A percentile compares a stretch with the other conserved stretches of the same genome.
Evolutionary conservation across 2,113 vertebrate genomes (phyloP).

Genomic region (Anser brachyrhynchus): DNA sequence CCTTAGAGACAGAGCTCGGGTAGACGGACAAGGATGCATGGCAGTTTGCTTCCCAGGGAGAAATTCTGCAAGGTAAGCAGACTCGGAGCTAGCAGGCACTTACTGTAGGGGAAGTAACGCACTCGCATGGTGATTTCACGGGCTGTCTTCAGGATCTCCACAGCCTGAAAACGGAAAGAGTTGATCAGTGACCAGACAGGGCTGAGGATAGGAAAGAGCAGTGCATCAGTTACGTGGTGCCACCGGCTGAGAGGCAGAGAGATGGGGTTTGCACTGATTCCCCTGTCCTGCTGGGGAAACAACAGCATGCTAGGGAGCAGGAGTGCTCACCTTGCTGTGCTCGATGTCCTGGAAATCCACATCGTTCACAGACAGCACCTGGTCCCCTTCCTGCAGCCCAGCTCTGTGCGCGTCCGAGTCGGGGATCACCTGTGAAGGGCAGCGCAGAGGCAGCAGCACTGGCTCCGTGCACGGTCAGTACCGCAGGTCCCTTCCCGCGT

Average conservation of each 20-base stretch:
- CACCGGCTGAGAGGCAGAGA: background rate
- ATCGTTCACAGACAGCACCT: conserved; percentile 96
- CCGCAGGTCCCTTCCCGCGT: accelerated
- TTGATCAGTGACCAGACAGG: background rate
- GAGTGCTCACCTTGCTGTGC: conserved; percentile 87
- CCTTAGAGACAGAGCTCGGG: background rate
- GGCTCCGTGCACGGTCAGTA: accelerated
- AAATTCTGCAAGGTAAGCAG: background rate
- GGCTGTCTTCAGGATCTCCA: conserved; percentile 96
- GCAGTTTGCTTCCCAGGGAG: background rate
- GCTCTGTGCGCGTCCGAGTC: conserved; percentile 95
- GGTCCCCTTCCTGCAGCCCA: conserved; percentile 96
- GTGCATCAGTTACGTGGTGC: accelerated
- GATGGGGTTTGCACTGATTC: accelerated
- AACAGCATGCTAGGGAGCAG: accelerated
- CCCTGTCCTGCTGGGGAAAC: background rate
- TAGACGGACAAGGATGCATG: accelerated
- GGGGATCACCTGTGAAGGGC: conserved; percentile 86
- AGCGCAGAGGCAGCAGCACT: background rate
- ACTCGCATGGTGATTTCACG: conserved; percentile 96
- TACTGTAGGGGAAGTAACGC: conserved; percentile 98
- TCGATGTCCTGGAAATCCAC: conserved; percentile 99
- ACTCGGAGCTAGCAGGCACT: conserved; percentile 34
- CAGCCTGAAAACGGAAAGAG: conserved; percentile 80
- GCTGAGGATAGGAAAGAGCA: background rate